Evolutionary conservation across 2,113 vertebrate genomes (phyloP).

Genomic region (Cariama cristata): DNA sequence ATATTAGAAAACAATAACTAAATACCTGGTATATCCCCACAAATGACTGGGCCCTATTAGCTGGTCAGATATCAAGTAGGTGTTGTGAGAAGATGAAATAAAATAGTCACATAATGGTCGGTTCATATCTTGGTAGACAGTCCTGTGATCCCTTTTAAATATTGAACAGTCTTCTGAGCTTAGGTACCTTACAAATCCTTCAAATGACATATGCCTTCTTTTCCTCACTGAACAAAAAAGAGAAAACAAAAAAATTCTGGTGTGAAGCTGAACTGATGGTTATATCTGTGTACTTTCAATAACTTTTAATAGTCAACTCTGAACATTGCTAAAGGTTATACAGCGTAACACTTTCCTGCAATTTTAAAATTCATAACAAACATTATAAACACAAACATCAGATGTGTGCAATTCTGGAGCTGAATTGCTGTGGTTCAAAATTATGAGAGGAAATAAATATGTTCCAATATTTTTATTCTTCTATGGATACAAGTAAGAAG

Average conservation of each 20-base stretch:
- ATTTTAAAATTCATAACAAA: background rate
- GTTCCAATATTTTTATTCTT: background rate
- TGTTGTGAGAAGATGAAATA: slow-evolving; percentile 91
- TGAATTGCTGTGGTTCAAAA: background rate
- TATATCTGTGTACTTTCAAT: background rate
- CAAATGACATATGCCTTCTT: slow-evolving; percentile 79
- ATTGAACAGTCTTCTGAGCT: slow-evolving; percentile 79
- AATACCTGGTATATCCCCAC: slow-evolving; percentile 80
- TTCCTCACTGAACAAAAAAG: slow-evolving; percentile 73
- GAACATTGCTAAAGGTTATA: background rate
- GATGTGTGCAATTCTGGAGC: background rate
- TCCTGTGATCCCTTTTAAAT: slow-evolving; percentile 71
- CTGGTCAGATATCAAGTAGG: slow-evolving; percentile 85
- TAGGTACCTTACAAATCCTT: slow-evolving; percentile 86
- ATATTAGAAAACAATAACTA: background rate
- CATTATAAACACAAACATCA: background rate
- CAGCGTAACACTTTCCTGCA: background rate
- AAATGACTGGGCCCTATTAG: slow-evolving; percentile 78
- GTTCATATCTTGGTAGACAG: slow-evolving; percentile 86
- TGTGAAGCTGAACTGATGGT: background rate
- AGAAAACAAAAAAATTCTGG: background rate
- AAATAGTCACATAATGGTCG: slow-evolving; percentile 84
- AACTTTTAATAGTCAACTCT: background rate
- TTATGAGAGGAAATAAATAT: background rate
- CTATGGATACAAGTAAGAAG: background rate